Base-by-base conservation (phyloP, 2,797 vertebrate species). In the Tangara arthus region DNA sequence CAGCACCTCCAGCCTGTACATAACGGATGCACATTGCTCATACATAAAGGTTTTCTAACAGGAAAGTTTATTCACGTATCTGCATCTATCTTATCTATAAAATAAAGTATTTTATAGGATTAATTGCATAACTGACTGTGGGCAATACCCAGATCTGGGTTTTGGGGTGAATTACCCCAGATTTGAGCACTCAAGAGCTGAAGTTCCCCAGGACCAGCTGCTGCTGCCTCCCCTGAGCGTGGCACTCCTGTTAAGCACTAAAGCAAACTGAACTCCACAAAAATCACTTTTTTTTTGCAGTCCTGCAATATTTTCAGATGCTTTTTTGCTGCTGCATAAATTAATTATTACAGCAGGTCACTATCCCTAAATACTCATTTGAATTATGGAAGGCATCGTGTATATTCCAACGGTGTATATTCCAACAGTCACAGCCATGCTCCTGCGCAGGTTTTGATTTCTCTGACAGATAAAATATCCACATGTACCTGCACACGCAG, bases 181-280 rank as follows among this genome's bases (percentile, higher is more conserved):
- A 64, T 60, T 2, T 24, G 30, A 50, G 42, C 13, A 1, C 21
- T 34, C 26, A 14, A 9, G 7, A 59, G 44, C 34, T 46, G 26
- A 30, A 46, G 20, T 12, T 24, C 4, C 28, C 6, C 23, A n/a
- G 59, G 37, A 28, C 39, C 15, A 85, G 34, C 41, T 75, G 23
- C 56, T 26, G n/a, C 56, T 56, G 52, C 82, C 4, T 35, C 6
- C 46, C 37, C 47, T 0, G 1, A 32, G 11, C 0, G 0, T 17
- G 23, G 15, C 59, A 15, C 53, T 12, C 6, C 66, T 68, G 20
- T 34, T 49, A 23, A 53, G 32, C 21, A 8, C 35, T 22, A 32
- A n/a, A 53, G 13, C 56, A 44, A 53, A 57, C 12, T 3, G 28
- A 57, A 7, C 6, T 2, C 26, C 41, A 16, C 3, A 1, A 30